Conservation (phyloP, 2,888 invertebrate genomes). For the Eilema sororculum region DNA sequence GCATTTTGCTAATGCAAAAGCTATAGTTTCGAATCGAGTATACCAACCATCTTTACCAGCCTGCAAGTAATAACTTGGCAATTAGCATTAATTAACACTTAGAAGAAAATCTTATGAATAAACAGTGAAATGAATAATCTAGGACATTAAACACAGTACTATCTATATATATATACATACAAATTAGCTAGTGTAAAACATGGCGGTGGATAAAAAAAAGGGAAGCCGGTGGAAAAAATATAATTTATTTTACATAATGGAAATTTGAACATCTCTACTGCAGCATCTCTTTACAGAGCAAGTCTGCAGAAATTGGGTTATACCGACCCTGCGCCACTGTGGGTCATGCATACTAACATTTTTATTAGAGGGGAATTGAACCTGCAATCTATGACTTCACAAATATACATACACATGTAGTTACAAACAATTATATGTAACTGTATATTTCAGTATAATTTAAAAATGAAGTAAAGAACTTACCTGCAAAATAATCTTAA, state of each 20-base stretch:
- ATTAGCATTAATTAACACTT: background rate
- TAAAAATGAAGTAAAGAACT: background rate
- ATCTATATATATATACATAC: too few species aligned
- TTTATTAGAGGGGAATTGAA: background rate
- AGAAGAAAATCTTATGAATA: conserved; percentile 10
- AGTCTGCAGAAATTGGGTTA: too few species aligned
- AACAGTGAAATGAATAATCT: conserved; percentile 8
- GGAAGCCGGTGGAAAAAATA: too few species aligned
- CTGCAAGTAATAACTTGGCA: conserved; percentile 59
- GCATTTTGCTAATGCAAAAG: conserved; percentile 89
- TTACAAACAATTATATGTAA: too few species aligned
- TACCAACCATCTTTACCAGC: conserved; percentile 82
- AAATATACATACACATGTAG: background rate
- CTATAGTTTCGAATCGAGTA: conserved; percentile 86
- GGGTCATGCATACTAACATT: background rate
- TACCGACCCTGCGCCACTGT: too few species aligned
- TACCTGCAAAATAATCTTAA: conserved; percentile 76
- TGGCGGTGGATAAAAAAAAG: too few species aligned
- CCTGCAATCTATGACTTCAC: background rate
- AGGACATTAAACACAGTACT: background rate
- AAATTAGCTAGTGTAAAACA: too few species aligned
- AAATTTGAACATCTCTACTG: too few species aligned
- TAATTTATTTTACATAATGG: too few species aligned
- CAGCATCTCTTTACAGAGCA: too few species aligned
- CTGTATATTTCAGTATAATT: too few species aligned